Evolutionary conservation across 2,888 invertebrate species (phyloP).

Genomic region (Linyphia triangularis): DNA sequence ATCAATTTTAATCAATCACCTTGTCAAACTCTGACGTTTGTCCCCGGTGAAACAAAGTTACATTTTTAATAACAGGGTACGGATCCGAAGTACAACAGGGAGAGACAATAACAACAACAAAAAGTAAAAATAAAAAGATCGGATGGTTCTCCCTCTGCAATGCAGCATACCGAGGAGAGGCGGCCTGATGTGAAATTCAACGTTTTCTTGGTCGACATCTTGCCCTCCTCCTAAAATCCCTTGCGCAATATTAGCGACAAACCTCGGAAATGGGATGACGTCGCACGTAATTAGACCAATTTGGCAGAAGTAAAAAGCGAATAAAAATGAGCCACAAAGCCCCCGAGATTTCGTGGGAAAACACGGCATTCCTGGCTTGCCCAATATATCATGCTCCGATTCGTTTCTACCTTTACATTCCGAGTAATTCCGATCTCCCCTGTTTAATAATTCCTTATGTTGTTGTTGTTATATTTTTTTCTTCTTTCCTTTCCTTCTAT

Average conservation of each 20-base stretch:
- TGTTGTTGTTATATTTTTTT: slow-evolving; percentile 61
- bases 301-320: slow-evolving; percentile 67
- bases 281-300: slow-evolving; percentile 71
- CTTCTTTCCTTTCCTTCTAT: slow-evolving; percentile 46
- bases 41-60: slow-evolving; percentile 73
- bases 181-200: slow-evolving; percentile 63
- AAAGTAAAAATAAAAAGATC: background rate
- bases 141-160: slow-evolving; percentile 5
- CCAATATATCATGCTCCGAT: slow-evolving; percentile 73
- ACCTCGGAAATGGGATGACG: slow-evolving; percentile 37
- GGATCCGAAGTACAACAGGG: slow-evolving; percentile 50
- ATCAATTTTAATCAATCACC: slow-evolving; percentile 75
- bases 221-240: background rate
- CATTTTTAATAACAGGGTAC: slow-evolving; percentile 75
- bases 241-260: slow-evolving; percentile 68
- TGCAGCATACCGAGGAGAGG: slow-evolving; percentile 61
- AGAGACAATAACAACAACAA: background rate
- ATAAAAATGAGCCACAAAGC: slow-evolving; percentile 70
- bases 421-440: slow-evolving; percentile 72
- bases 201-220: slow-evolving; percentile 26
- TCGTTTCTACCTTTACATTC: slow-evolving; percentile 74
- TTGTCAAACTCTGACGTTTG: slow-evolving; percentile 71
- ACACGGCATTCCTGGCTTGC: slow-evolving; percentile 62
- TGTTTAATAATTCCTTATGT: slow-evolving; percentile 73
- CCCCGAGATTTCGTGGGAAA: slow-evolving; percentile 72